Base-by-base conservation (phyloP, 2,797 vertebrate genomes). In the Microtus obscurus region DNA sequence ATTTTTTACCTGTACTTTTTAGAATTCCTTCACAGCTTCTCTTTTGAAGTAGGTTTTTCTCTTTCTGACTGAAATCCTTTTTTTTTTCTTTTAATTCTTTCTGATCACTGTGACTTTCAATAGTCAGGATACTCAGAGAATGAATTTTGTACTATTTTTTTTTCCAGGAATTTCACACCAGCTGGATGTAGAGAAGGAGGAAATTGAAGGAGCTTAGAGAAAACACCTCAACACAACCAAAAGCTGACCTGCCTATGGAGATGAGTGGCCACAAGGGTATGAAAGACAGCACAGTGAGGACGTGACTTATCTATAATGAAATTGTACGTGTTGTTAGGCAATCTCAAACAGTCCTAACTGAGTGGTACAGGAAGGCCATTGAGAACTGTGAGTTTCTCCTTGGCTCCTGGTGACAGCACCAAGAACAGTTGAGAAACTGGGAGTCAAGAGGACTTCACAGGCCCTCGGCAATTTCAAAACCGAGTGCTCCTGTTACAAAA, bases 391-490 rank as follows among this genome's bases (percentile, higher is more conserved):
- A 65, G 82, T 85, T 40, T 29, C 74, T 29, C 0, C 2, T 48
- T 1, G 2, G 71, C 71, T 56, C 3, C n/a, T 6, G 56, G 61
- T 0, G 3, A 40, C 53, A 40, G 53, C 1, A 0, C 51, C 56
- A 2, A 11, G 43, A 69, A 89, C 6, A 45, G 92, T 96, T 95
- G 94, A 95, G 96, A 97, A 98, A 98, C 21, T 29, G 29, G 10
- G 13, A 56, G 80, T 96, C 56, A 61, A 96, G 96, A 97, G 97
- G 90, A 56, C 94, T 98, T 92, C 25, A 69, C 71, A 61, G 45
- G 85, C 95, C 96, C 95, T 96, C 51, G 37, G 11, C 53, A 76
- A 80, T 93, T 95, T 95, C 93, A 48, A 59, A 93, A 94, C 83
- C 82, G 69, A 71, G 48, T 90, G 7, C 82, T 93, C 78, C 59